Conservation (phyloP, 2,797 vertebrate genomes). For the Cercopithecus petaurista region DNA sequence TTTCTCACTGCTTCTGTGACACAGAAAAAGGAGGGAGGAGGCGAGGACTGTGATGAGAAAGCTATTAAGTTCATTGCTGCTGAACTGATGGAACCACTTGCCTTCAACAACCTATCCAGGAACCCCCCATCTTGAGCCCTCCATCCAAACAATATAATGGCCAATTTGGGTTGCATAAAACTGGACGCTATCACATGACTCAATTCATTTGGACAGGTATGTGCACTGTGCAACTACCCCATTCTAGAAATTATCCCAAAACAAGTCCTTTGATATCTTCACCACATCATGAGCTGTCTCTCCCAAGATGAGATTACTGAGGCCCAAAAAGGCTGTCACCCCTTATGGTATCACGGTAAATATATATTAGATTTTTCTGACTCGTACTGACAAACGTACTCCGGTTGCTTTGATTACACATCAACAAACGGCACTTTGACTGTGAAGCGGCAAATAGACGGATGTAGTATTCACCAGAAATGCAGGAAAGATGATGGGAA, state of each 20-base stretch:
- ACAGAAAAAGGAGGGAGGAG: neutral
- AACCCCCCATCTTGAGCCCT: no score
- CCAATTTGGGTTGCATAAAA: neutral
- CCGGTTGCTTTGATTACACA: neutral
- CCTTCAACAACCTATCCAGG: no score
- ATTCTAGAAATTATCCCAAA: conserved; percentile 13
- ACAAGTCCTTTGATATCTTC: neutral
- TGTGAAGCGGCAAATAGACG: neutral
- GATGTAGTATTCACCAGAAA: neutral
- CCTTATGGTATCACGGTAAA: neutral
- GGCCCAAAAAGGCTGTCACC: neutral
- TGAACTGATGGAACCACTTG: neutral
- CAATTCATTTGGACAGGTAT: neutral
- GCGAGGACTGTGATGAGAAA: neutral
- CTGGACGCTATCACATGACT: neutral
- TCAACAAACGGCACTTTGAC: neutral
- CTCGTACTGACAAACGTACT: neutral
- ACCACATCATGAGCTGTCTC: neutral
- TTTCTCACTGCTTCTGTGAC: neutral
- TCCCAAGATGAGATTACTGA: neutral
- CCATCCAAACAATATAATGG: neutral
- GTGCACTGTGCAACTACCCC: neutral
- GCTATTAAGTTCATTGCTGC: neutral
- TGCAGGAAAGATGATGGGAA: neutral
- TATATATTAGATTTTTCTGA: neutral